Conservation (phyloP, 2,888 invertebrate genomes). For the Scelioninae gen. 2 region DNA sequence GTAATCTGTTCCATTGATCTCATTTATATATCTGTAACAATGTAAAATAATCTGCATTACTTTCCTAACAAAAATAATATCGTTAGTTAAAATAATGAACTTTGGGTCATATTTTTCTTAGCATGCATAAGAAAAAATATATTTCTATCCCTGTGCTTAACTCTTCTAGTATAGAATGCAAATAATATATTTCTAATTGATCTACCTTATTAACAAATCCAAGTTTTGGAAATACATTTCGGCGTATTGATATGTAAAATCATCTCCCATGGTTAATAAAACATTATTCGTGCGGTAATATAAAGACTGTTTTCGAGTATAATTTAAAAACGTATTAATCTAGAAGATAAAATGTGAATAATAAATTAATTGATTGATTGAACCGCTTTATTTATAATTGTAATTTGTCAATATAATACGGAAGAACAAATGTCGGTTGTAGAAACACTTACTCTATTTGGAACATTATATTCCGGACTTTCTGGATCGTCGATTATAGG, state of each 20-base stretch:
- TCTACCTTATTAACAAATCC: slow-evolving; percentile 89
- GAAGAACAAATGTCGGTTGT: no score
- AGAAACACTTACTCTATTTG: slow-evolving; percentile 82
- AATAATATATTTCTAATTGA: no score
- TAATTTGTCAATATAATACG: no score
- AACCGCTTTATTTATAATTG: no score
- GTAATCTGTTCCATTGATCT: slow-evolving; percentile 80
- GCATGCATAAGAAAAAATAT: no score
- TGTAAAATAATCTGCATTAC: slow-evolving; percentile 1
- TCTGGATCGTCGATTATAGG: slow-evolving; percentile 90
- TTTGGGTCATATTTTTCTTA: no score
- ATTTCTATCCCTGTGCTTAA: no score
- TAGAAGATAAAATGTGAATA: slow-evolving; percentile 67
- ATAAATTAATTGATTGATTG: slow-evolving; percentile 71
- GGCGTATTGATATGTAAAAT: slow-evolving; percentile 92
- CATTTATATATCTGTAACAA: slow-evolving; percentile 80
- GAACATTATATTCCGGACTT: slow-evolving; percentile 90
- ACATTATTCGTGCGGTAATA: slow-evolving; percentile 84
- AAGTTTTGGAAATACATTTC: slow-evolving; percentile 87
- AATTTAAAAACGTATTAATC: slow-evolving; percentile 66
- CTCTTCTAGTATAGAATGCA: no score
- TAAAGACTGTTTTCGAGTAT: slow-evolving; percentile 78
- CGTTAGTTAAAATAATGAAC: no score
- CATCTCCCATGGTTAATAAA: slow-evolving; percentile 92
- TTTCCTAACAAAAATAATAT: no score